Percentiles rank a stretch among this genome's conserved stretches.
Evolutionary conservation across 1,140 invertebrate species (phyloP).

Genomic region (Sycobia sp.): DNA sequence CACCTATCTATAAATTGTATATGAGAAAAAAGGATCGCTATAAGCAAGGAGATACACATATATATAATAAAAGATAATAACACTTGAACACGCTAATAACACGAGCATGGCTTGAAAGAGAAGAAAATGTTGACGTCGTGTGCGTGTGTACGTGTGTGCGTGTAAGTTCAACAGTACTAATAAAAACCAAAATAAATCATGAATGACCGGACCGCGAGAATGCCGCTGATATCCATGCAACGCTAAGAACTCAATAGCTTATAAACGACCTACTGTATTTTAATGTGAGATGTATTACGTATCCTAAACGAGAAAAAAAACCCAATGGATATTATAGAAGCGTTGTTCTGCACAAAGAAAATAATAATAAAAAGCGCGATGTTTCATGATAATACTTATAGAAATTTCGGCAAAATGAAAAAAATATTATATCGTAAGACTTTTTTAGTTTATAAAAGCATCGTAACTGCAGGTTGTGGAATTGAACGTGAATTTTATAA

Average conservation of each 20-base stretch:
- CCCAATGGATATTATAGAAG: slow-evolving; percentile 38
- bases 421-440: neutral
- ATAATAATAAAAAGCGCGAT: no score
- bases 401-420: slow-evolving; percentile 47
- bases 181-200: no score
- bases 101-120: slow-evolving; percentile 14
- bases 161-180: no score
- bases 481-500: slow-evolving; percentile 13
- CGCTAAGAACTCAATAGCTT: slow-evolving; percentile 43
- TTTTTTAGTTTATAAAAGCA: slow-evolving; percentile 9
- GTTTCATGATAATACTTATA: slow-evolving; percentile 58
- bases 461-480: slow-evolving; percentile 1
- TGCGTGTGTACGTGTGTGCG: no score
- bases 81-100: neutral
- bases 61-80: slow-evolving; percentile 2
- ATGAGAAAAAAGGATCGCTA: no score
- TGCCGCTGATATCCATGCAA: slow-evolving; percentile 32
- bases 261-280: slow-evolving; percentile 57
- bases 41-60: neutral
- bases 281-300: slow-evolving; percentile 58
- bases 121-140: no score
- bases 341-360: slow-evolving; percentile 58
- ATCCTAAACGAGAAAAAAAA: slow-evolving; percentile 47
- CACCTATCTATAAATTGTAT: no score
- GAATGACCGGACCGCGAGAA: neutral